Evolutionary conservation across 2,888 invertebrate genomes (phyloP), one percentile per base, ranked within the genome.

Genomic region (Rhagium mordax): DNA sequence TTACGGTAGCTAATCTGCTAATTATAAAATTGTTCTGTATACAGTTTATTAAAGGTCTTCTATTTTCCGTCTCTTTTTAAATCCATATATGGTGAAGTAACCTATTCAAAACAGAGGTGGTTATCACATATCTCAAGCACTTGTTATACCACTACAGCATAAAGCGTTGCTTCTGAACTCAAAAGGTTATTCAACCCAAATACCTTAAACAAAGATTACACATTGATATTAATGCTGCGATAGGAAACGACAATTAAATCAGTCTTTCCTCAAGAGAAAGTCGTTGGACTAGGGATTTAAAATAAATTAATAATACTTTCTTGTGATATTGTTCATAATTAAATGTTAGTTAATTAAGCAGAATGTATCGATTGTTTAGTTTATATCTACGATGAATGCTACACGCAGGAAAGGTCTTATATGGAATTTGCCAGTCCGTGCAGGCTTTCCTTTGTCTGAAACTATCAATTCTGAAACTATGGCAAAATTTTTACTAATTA

Each of bases 131-230:
- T 41, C 4, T 41, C 10, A 41, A 41, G n/a, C 41, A 41, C 41
- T 41, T 41, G 41, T 41, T n/a, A 41, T 41, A 41, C 41, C 41
- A n/a, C 41, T 41, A 13, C 41, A 15, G 5, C n/a, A 41, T 41
- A 51, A 53, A 49, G 21, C 65, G 53, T 69, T 61, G 33, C 33
- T 29, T 53, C 24, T 20, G 15, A 24, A 61, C 29, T 33, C 69
- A 70, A 69, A 48, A 66, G 76, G 74, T 76, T 71, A 68, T 76
- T 76, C 76, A 76, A 73, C 76, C 67, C 51, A 27, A 60, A 47
- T 60, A 41, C 61, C 61, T 61, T 41, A 13, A 21, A 13, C 18
- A 29, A 21, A 13, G 47, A 61, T 48, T 47, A 21, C 47, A 20
- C 7, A 20, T 47, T 18, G 47, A 61, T 21, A 60, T 20, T n/a